These are phyloP conservation scores for Synergus laeviventris DNA, from an alignment of 2,888 invertebrate genomes.

Conservation along the genomic window DNA sequence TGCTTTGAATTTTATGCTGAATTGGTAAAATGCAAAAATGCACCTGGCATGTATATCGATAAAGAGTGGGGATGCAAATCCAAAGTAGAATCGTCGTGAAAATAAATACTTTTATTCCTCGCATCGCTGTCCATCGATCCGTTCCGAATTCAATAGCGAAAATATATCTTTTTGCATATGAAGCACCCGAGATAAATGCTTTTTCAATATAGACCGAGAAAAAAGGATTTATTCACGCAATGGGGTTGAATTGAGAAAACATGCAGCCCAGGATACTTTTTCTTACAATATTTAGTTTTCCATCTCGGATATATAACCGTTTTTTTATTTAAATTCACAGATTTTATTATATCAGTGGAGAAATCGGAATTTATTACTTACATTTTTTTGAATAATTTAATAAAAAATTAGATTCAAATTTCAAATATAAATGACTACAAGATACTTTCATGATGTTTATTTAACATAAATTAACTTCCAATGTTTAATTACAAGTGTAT, in stretches of 20 bases:
- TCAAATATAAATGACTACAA: too few relatives aligned
- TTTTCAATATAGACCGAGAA: conserved; percentile 23
- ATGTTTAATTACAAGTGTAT: too few relatives aligned
- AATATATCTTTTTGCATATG: conserved; percentile 28
- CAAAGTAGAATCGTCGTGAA: conserved; percentile 35
- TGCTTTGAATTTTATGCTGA: conserved; percentile 23
- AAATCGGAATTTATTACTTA: too few relatives aligned
- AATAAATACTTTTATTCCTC: conserved; percentile 23
- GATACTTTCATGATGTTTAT: too few relatives aligned
- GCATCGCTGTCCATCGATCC: conserved; percentile 35
- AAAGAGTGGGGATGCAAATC: conserved; percentile 6
- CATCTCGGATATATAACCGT: not conserved
- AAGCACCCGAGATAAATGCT: conserved; percentile 13
- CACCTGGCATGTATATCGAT: conserved; percentile 24
- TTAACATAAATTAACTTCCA: too few relatives aligned
- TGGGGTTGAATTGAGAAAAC: conserved; percentile 15
- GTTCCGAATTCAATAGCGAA: conserved; percentile 34
- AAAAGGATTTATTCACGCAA: conserved; percentile 32
- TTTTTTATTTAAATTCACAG: not conserved
- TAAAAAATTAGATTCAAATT: too few relatives aligned
- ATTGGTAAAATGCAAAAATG: conserved; percentile 35
- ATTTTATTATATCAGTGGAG: too few relatives aligned
- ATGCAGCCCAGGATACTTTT: not conserved
- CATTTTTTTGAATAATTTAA: too few relatives aligned
- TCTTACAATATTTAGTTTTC: not conserved